phyloP scores from a whole-genome alignment of 2,888 invertebrate species.

The Leuctra nigra region DNA sequence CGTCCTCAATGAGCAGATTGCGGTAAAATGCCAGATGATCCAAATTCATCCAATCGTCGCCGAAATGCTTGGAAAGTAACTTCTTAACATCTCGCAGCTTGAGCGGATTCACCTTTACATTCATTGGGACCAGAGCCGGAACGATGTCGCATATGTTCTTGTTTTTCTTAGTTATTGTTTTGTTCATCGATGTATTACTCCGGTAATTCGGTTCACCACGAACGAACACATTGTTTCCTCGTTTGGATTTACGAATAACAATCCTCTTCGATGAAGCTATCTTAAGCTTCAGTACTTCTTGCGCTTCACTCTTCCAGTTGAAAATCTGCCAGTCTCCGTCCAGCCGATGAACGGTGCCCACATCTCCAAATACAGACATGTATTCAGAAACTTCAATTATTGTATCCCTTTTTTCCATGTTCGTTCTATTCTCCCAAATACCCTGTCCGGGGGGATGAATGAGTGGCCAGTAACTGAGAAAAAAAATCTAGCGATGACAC shows the following conservation, averaged over 20 bases:
- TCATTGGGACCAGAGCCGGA: background rate
- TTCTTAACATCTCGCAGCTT: background rate
- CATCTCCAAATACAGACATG: conserved; percentile 1
- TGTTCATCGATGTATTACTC: background rate
- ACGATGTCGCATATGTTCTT: background rate
- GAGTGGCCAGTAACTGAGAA: conserved; percentile 15
- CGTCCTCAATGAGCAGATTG: background rate
- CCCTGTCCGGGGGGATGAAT: conserved; percentile 5
- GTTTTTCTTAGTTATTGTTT: background rate
- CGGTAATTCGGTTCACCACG: background rate
- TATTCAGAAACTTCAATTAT: conserved; percentile 1
- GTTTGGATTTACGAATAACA: background rate
- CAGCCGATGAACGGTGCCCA: background rate
- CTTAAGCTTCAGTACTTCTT: conserved; percentile 1
- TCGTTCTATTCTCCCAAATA: conserved; percentile 11
- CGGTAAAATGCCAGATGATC: background rate
- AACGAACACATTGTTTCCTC: background rate
- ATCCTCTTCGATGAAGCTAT: background rate
- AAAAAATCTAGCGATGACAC: conserved; percentile 4
- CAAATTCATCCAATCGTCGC: background rate
- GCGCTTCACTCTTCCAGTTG: background rate
- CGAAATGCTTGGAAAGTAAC: background rate
- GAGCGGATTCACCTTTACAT: background rate
- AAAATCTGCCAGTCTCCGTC: background rate
- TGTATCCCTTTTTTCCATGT: background rate